Percentiles rank a stretch among this genome's conserved stretches.
These are phyloP conservation scores for Cariama cristata DNA, from an alignment of 2,113 vertebrate genomes.

Conservation along the genomic window DNA sequence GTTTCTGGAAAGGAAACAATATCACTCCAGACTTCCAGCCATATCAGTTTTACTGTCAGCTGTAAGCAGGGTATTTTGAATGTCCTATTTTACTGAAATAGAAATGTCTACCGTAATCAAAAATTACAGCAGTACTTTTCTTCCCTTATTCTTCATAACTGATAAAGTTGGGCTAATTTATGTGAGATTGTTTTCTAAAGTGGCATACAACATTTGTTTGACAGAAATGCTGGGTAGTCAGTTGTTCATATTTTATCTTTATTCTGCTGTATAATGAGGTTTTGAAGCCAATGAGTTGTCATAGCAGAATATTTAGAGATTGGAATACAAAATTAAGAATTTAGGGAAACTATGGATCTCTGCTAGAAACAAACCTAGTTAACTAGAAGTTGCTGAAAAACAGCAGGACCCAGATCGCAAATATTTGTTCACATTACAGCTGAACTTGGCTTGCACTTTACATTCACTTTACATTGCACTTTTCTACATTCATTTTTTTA, in stretches of 20 bases:
- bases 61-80: not conserved
- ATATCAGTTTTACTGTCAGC: not conserved
- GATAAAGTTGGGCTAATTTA: constrained; percentile 57
- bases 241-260: constrained; percentile 53
- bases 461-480: not conserved
- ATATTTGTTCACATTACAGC: not conserved
- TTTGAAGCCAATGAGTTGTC: constrained; percentile 59
- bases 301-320: constrained; percentile 35
- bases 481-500: not conserved
- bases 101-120: constrained; percentile 10
- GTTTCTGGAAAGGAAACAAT: not conserved
- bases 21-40: not conserved
- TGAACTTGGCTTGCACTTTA: not conserved
- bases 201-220: constrained; percentile 38
- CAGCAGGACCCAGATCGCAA: not conserved
- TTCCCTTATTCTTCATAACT: not conserved
- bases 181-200: constrained; percentile 63
- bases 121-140: constrained; percentile 13
- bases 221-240: constrained; percentile 62
- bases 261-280: constrained; percentile 54
- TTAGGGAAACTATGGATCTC: not conserved
- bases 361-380: not conserved
- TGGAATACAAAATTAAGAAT: constrained; percentile 38
- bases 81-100: constrained; percentile 19
- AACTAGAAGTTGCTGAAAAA: not conserved